phyloP scores from a whole-genome alignment of 2,797 vertebrate species.

The Phylloscopus collybita region DNA sequence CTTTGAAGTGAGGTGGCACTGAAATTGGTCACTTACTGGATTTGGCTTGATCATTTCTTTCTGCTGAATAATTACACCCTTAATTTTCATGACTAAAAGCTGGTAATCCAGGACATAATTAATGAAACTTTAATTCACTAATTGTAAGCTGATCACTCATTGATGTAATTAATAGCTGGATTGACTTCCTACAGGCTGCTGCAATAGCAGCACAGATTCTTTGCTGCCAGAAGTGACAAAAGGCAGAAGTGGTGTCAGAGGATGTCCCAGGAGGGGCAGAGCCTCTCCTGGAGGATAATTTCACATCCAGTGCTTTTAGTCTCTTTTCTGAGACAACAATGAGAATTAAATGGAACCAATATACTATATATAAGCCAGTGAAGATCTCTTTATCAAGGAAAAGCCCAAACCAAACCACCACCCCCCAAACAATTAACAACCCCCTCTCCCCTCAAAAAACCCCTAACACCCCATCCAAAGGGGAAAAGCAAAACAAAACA shows the following conservation, averaged over 20 bases:
- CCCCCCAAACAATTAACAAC: neutral
- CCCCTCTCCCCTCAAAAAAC: rapidly evolving
- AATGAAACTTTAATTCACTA: neutral
- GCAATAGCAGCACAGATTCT: neutral
- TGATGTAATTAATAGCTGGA: neutral
- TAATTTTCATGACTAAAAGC: conserved; percentile 10
- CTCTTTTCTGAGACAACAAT: neutral
- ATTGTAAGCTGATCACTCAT: neutral
- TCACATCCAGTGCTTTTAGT: neutral
- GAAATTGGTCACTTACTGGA: neutral
- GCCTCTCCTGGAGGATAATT: neutral
- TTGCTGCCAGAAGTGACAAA: neutral
- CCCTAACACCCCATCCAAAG: neutral
- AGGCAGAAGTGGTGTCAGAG: neutral
- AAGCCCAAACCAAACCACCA: rapidly evolving
- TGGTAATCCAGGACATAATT: neutral
- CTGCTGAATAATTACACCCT: neutral
- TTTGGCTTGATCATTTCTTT: neutral
- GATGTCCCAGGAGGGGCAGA: neutral
- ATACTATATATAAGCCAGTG: neutral
- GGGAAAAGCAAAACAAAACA: neutral
- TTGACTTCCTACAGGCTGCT: neutral
- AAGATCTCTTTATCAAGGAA: neutral
- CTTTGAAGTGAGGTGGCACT: neutral
- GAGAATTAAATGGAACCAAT: neutral